These are phyloP conservation scores for Grantiella picta DNA, from an alignment of 2,113 vertebrate genomes.

Conservation along the genomic window DNA sequence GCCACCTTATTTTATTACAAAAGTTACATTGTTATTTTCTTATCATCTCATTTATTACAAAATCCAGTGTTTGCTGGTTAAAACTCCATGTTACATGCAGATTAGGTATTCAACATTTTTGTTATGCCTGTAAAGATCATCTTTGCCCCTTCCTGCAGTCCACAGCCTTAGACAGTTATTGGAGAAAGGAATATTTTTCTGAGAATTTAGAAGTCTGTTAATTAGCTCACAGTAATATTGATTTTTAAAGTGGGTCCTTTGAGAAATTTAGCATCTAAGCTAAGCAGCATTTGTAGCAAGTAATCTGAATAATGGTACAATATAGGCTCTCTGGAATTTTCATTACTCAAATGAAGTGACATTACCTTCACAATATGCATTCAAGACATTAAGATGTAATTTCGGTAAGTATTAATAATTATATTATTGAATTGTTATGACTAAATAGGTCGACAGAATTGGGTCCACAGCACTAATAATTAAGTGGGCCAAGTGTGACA, in stretches of 20 bases:
- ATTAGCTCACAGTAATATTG: constrained; percentile 31
- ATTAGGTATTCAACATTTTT: neutral
- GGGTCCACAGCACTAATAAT: constrained; percentile 3
- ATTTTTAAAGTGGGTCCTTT: constrained; percentile 42
- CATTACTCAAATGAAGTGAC: constrained; percentile 35
- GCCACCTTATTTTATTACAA: neutral
- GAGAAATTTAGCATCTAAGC: constrained; percentile 42
- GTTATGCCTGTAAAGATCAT: neutral
- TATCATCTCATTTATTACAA: neutral
- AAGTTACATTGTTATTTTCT: neutral
- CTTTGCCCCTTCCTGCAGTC: neutral
- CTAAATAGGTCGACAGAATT: constrained; percentile 29
- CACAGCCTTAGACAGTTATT: neutral
- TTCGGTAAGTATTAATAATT: constrained; percentile 54
- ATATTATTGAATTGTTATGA: constrained; percentile 49
- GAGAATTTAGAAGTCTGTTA: neutral
- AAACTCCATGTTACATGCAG: neutral
- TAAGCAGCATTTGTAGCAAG: constrained; percentile 34
- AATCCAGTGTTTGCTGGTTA: neutral
- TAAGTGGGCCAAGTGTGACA: constrained; percentile 17
- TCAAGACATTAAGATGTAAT: constrained; percentile 49
- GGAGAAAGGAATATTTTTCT: neutral
- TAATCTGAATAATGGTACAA: constrained; percentile 40
- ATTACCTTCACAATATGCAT: constrained; percentile 36
- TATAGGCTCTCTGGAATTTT: constrained; percentile 37